Evolutionary conservation across 2,797 vertebrate species (phyloP).

Genomic region (Cichlasoma orientale): DNA sequence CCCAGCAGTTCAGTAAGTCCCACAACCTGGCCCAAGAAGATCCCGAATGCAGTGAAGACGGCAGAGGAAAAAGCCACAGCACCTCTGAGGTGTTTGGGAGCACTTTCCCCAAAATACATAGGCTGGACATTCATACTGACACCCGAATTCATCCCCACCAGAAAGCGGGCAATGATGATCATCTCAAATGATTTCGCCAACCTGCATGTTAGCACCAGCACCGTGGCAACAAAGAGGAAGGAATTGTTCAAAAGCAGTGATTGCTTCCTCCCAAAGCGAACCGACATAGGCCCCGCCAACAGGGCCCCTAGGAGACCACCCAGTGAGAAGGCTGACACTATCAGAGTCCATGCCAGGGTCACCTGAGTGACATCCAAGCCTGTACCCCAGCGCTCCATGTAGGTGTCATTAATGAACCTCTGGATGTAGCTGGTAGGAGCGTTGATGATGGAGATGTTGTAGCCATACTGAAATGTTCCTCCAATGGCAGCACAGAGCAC

Average conservation of each 20-base stretch:
- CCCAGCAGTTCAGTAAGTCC: constrained; percentile 89
- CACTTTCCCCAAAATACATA: constrained; percentile 92
- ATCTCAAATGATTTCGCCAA: constrained; percentile 86
- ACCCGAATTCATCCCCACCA: constrained; percentile 87
- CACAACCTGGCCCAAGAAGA: constrained; percentile 87
- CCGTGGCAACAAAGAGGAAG: constrained; percentile 79
- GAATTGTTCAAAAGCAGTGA: constrained; percentile 87
- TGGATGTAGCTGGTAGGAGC: constrained; percentile 88
- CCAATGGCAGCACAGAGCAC: constrained; percentile 89
- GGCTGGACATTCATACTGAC: constrained; percentile 92
- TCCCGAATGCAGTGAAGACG: constrained; percentile 87
- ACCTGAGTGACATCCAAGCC: constrained; percentile 71
- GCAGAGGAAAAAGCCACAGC: constrained; percentile 87
- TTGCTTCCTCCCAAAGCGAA: constrained; percentile 86
- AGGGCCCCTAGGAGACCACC: constrained; percentile 87
- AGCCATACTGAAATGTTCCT: constrained; percentile 93
- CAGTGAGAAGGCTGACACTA: constrained; percentile 85
- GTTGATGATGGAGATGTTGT: constrained; percentile 92
- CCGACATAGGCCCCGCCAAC: constrained; percentile 86
- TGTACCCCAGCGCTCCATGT: constrained; percentile 76
- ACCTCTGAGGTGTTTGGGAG: constrained; percentile 86
- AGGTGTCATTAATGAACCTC: constrained; percentile 87
- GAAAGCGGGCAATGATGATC: constrained; percentile 85
- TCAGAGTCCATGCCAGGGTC: constrained; percentile 85
- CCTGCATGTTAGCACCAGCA: constrained; percentile 80